Conservation (phyloP, 2,888 invertebrate genomes). For the Agrotis segetum region DNA sequence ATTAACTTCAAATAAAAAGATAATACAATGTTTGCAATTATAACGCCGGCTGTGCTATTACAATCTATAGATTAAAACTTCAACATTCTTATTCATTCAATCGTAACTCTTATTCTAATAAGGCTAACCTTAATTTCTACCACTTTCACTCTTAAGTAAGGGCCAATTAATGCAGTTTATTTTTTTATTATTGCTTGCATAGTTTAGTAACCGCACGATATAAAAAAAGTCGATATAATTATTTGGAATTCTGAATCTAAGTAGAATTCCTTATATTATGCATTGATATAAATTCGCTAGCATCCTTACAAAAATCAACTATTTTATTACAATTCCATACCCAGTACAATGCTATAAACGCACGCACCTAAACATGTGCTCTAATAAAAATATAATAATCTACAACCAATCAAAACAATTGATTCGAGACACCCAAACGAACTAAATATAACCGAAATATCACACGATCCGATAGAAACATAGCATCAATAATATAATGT, state of each 20-base stretch:
- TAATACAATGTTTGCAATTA: conserved; percentile 86
- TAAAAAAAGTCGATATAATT: conserved; percentile 54
- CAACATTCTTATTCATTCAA: conserved; percentile 80
- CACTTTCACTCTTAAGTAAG: conserved; percentile 77
- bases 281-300: conserved; percentile 67
- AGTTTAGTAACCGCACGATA: conserved; percentile 54
- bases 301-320: conserved; percentile 60
- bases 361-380: conserved; percentile 52
- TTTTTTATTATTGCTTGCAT: conserved; percentile 77
- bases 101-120: conserved; percentile 87
- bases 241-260: conserved; percentile 54
- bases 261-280: conserved; percentile 61
- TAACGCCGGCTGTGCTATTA: conserved; percentile 87
- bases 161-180: conserved; percentile 73
- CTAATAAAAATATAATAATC: conserved; percentile 43
- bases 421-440: conserved; percentile 55
- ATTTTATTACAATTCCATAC: conserved; percentile 48
- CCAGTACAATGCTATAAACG: conserved; percentile 52
- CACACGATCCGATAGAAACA: conserved; percentile 48
- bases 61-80: conserved; percentile 84
- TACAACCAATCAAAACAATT: conserved; percentile 50
- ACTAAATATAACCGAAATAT: conserved; percentile 47
- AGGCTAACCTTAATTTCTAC: conserved; percentile 90
- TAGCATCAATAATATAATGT: conserved; percentile 36
- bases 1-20: conserved; percentile 87